Conservation (phyloP, 2,113 vertebrate species). For the Martes martes region DNA sequence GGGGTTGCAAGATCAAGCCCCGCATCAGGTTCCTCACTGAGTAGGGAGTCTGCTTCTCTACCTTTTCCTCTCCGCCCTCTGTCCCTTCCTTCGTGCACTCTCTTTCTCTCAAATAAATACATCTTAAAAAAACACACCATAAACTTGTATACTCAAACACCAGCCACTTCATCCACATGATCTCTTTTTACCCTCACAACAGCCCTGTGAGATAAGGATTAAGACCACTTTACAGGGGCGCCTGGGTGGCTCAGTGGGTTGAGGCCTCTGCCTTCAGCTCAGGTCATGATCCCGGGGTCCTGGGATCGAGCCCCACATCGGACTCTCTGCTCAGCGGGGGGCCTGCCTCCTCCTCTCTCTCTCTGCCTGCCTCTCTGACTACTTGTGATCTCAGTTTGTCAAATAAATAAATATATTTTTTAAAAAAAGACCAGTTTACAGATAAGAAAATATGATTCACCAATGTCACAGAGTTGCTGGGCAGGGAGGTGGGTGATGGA, state of each 20-base stretch:
- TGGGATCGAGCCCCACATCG: accelerated
- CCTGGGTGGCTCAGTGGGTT: too few species aligned
- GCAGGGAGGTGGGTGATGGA: too few species aligned
- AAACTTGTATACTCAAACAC: not conserved
- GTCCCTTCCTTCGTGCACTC: not conserved
- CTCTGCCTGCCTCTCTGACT: too few species aligned
- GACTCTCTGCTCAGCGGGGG: too few species aligned
- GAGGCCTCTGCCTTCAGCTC: too few species aligned
- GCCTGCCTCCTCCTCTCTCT: too few species aligned
- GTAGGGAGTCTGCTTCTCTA: not conserved
- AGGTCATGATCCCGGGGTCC: too few species aligned
- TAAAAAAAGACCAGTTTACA: not conserved
- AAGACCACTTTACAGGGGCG: not conserved
- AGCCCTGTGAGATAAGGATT: not conserved
- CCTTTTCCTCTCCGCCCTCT: not conserved
- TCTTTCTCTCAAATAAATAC: not conserved
- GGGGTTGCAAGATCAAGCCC: not conserved
- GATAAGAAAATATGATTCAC: not conserved
- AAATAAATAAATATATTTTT: too few species aligned
- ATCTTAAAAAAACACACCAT: not conserved
- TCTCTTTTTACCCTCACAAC: not conserved
- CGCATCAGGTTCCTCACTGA: not conserved
- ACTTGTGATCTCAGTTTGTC: too few species aligned
- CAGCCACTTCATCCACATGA: not conserved
- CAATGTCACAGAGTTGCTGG: not conserved